Evolutionary conservation across 53 echinoderm and acorn worm genomes (phyloP).

Genomic region (Temnopleurus reevesii): DNA sequence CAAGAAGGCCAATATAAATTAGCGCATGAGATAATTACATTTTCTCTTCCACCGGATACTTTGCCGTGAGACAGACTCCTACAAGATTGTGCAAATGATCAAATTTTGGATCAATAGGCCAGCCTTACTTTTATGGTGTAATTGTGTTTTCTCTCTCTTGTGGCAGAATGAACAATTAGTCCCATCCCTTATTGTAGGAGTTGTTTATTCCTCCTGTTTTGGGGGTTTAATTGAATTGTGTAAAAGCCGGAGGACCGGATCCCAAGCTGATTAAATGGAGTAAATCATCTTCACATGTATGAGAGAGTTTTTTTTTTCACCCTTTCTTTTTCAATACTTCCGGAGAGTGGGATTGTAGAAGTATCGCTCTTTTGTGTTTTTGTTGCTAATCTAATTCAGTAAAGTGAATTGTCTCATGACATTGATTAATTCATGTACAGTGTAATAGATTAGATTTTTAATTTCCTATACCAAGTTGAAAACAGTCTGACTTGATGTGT

Average conservation of each 20-base stretch:
- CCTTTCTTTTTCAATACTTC: too few relatives aligned
- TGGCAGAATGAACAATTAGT: constrained; percentile 34
- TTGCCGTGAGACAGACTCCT: background rate
- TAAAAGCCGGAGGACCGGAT: background rate
- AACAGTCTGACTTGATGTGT: background rate
- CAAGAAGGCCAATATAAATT: constrained; percentile 55
- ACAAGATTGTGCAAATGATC: constrained; percentile 31
- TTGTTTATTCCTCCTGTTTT: constrained; percentile 41
- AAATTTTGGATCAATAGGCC: constrained; percentile 54
- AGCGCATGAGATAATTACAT: constrained; percentile 59
- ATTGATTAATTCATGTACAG: background rate
- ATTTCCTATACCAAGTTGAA: background rate
- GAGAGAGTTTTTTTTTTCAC: background rate
- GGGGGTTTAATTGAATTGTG: constrained; percentile 41
- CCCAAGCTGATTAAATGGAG: background rate
- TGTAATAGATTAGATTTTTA: background rate
- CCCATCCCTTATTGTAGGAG: background rate
- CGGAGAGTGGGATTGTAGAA: background rate
- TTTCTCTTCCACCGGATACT: constrained; percentile 23
- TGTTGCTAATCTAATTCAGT: background rate
- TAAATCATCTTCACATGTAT: constrained; percentile 40
- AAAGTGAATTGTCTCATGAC: background rate
- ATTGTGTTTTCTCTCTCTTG: constrained; percentile 47
- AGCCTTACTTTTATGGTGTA: constrained; percentile 31
- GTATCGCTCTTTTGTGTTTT: background rate